Base-by-base conservation (phyloP, 2,888 invertebrate species). In the Ornithoptera alexandrae region DNA sequence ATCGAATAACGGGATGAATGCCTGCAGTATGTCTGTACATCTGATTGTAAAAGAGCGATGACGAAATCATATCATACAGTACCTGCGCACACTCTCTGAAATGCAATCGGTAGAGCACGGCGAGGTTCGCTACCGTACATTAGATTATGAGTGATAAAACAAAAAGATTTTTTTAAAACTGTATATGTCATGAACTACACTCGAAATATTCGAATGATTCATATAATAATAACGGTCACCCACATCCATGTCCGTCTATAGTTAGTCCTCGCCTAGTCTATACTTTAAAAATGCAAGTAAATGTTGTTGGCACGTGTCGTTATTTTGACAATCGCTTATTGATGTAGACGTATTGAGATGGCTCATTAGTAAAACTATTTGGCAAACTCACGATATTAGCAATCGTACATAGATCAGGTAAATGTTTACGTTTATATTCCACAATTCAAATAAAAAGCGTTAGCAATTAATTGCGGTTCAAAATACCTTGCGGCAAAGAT, bases 321-420 rank as follows among this genome's bases (percentile, higher is more conserved):
- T 74, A 30, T 63, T 68, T n/a, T 67, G 42, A 64, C 60, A 62
- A 65, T 56, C 64, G 50, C 20, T 22, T 18, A 46, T 50, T 24
- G 78, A 77, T 77, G 79, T 83, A 74, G 76, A 75, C 80, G 83
- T 83, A 75, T 24, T 77, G 79, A 77, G 77, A 73, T 75, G 75
- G 78, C 83, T 87, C 86, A 86, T 88, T 87, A 86, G 86, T 79
- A 76, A 77, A 82, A 79, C 79, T 83, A 50, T 86, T 90, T 91
- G 89, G 90, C 90, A 90, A 83, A 81, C 79, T 18, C 18, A 78
- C 80, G 79, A 76, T 71, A 74, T 58, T 18, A 6, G 17, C 17
- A 18, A 56, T 18, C 17, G 61, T 36, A 36, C 50, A 50, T 50
- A 46, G 22, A 22, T 59, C 24, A 46, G 36, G 18, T 53, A 53